A percentile compares a stretch with the other conserved stretches of the same genome.
Conservation (phyloP, 2,797 vertebrate species). For the Telmatherina bonti region DNA sequence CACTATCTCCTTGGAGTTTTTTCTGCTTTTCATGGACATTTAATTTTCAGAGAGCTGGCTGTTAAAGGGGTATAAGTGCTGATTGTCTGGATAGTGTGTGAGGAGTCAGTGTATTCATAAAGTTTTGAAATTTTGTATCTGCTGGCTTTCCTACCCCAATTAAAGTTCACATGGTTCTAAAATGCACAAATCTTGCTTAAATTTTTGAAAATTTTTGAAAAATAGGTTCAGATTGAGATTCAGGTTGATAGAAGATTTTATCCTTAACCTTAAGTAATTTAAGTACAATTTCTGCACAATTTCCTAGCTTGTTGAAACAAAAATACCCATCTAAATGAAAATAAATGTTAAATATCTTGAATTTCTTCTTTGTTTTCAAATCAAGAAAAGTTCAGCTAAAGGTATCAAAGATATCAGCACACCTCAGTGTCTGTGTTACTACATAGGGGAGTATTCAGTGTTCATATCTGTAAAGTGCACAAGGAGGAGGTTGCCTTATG, state of each 20-base stretch:
- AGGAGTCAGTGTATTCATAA: slow-evolving; percentile 8
- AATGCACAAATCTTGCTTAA: not conserved
- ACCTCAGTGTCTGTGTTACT: not conserved
- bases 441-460: slow-evolving; percentile 20
- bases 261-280: not conserved
- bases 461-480: slow-evolving; percentile 16
- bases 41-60: not conserved
- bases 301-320: too few relatives aligned
- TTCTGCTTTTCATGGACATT: not conserved
- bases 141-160: not conserved
- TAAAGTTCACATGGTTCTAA: not conserved
- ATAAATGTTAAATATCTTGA: not conserved
- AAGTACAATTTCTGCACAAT: too few relatives aligned
- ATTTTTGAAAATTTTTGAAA: not conserved
- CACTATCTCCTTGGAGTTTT: not conserved
- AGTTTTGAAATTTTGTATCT: slow-evolving; percentile 9
- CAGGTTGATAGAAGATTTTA: not conserved
- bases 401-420: not conserved
- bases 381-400: not conserved
- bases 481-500: slow-evolving; percentile 8
- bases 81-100: slow-evolving; percentile 3
- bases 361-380: not conserved
- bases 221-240: too few relatives aligned
- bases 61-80: not conserved
- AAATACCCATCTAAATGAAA: too few relatives aligned